A percentile compares a stretch with the other conserved stretches of the same genome.
Evolutionary conservation across 2,888 invertebrate genomes (phyloP).

Genomic region (Sarcophaga rosellei): DNA sequence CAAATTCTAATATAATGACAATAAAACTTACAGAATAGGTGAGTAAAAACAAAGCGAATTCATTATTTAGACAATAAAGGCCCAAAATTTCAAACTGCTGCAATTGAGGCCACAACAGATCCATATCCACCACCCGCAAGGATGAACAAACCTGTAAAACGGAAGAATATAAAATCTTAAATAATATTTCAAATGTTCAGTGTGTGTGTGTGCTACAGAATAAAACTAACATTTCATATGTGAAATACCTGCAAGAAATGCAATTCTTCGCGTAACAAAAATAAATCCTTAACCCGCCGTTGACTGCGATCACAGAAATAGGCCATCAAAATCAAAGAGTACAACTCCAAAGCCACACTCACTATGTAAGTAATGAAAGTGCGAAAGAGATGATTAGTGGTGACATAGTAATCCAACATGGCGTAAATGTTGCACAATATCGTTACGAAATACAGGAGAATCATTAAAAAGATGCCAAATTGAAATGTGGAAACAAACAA

Average conservation of each 20-base stretch:
- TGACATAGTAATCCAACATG: constrained; percentile 75
- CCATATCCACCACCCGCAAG: constrained; percentile 48
- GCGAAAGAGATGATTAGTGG: constrained; percentile 71
- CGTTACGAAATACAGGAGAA: constrained; percentile 74
- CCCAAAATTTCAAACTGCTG: constrained; percentile 73
- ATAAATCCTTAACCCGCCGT: constrained; percentile 67
- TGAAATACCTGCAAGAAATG: constrained; percentile 64
- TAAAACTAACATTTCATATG: constrained; percentile 63
- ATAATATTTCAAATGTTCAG: not conserved
- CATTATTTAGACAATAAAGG: constrained; percentile 74
- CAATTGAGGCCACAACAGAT: constrained; percentile 69
- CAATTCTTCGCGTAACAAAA: constrained; percentile 68
- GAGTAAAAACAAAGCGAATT: constrained; percentile 76
- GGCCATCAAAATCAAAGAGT: constrained; percentile 70
- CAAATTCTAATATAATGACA: constrained; percentile 76
- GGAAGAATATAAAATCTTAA: not conserved
- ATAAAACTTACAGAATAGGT: constrained; percentile 77
- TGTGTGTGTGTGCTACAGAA: not conserved
- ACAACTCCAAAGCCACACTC: constrained; percentile 72
- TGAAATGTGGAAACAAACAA: constrained; percentile 71
- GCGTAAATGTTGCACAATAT: constrained; percentile 78
- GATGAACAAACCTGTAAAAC: constrained; percentile 21
- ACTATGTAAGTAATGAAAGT: constrained; percentile 74
- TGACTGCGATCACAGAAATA: constrained; percentile 73
- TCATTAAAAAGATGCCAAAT: constrained; percentile 74